Conservation (phyloP, 2,113 vertebrate species). For the Campylomormyrus numenius region DNA sequence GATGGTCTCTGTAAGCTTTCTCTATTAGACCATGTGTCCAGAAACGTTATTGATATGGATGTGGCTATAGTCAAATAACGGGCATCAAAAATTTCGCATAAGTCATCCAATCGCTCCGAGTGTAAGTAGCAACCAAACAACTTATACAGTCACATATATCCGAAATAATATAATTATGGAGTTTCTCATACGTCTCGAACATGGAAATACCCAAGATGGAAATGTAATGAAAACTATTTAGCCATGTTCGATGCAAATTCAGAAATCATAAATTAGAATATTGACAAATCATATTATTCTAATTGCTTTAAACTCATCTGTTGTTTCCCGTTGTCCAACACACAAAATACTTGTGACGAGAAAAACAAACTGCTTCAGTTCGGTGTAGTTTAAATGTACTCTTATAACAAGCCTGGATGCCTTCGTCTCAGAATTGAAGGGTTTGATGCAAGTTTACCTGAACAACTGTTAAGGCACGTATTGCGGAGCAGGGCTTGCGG, state of each 20-base stretch:
- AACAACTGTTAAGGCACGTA: slow-evolving; percentile 28
- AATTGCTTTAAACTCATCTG: background rate
- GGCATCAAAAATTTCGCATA: background rate
- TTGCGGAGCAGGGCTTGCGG: slow-evolving; percentile 26
- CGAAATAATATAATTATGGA: background rate
- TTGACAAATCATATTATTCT: background rate
- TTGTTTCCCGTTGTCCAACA: background rate
- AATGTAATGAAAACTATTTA: background rate
- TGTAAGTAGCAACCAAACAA: background rate
- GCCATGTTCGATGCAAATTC: background rate
- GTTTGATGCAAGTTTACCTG: slow-evolving; percentile 57
- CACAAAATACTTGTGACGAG: background rate
- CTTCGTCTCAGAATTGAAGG: slow-evolving; percentile 16
- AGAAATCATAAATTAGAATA: background rate
- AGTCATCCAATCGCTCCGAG: background rate
- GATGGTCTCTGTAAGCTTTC: background rate
- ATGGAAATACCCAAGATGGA: background rate
- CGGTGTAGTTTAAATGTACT: background rate
- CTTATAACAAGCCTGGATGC: slow-evolving; percentile 24
- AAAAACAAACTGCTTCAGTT: background rate
- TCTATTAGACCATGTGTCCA: background rate
- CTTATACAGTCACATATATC: background rate
- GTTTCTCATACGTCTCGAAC: background rate
- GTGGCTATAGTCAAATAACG: background rate
- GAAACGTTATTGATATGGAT: background rate